A percentile compares a stretch with the other conserved stretches of the same genome.
Conservation (phyloP, 2,888 invertebrate genomes). For the Scotopteryx bipunctaria region DNA sequence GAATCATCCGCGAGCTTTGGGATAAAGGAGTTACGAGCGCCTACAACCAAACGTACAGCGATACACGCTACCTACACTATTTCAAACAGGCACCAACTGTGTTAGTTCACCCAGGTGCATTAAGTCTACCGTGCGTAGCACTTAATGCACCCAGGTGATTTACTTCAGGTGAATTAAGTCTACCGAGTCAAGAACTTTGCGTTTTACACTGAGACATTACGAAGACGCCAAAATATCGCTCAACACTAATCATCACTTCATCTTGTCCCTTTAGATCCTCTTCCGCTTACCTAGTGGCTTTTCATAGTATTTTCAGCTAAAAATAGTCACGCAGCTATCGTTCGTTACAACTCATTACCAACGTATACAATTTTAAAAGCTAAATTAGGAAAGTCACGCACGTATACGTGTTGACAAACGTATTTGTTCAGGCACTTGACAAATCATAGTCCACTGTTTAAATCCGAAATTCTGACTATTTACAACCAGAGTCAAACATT, state of each 20-base stretch:
- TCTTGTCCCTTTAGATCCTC: too few species aligned
- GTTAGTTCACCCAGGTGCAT: too few species aligned
- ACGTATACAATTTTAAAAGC: constrained; percentile 10
- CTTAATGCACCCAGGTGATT: too few species aligned
- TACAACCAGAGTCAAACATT: not conserved
- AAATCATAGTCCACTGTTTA: constrained; percentile 11
- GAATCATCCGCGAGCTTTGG: constrained; percentile 29
- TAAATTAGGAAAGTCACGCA: constrained; percentile 24
- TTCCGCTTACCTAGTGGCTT: too few species aligned
- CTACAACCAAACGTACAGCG: constrained; percentile 17
- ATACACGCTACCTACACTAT: too few species aligned
- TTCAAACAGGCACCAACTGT: too few species aligned
- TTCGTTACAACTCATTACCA: constrained; percentile 23
- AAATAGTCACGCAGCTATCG: constrained; percentile 15
- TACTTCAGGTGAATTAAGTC: too few species aligned
- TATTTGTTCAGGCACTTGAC: constrained; percentile 10
- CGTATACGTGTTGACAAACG: constrained; percentile 22
- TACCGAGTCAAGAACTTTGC: too few species aligned
- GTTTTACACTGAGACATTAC: too few species aligned
- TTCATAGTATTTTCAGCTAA: not conserved
- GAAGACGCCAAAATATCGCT: too few species aligned
- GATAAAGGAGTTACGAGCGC: constrained; percentile 27
- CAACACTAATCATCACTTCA: too few species aligned
- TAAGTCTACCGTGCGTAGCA: too few species aligned
- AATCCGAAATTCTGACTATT: not conserved